Conservation (phyloP, 2,888 invertebrate genomes). For the Pollenia angustigena region DNA sequence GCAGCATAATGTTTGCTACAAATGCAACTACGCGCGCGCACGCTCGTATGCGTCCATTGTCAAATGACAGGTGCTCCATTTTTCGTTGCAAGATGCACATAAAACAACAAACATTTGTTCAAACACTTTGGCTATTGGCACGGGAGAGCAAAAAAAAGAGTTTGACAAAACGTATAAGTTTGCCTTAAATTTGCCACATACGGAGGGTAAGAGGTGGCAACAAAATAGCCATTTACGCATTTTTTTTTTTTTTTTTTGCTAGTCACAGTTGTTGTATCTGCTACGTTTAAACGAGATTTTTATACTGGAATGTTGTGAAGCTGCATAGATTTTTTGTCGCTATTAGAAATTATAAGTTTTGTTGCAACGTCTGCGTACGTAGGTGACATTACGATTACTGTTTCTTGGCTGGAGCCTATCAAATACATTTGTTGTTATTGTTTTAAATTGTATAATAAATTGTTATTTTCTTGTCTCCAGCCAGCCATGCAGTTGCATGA, state of each 20-base stretch:
- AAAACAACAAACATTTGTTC: slow-evolving; percentile 65
- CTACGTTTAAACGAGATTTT: slow-evolving; percentile 66
- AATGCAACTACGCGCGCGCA: slow-evolving; percentile 57
- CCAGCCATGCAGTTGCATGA: background rate
- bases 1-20: slow-evolving; percentile 45
- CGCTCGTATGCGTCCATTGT: slow-evolving; percentile 67
- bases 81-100: slow-evolving; percentile 48
- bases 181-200: background rate
- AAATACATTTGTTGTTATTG: slow-evolving; percentile 37
- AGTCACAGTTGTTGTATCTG: slow-evolving; percentile 28
- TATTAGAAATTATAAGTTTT: slow-evolving; percentile 24
- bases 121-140: slow-evolving; percentile 64
- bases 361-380: slow-evolving; percentile 55
- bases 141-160: slow-evolving; percentile 3
- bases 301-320: slow-evolving; percentile 71
- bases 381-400: slow-evolving; percentile 72
- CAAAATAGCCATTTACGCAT: slow-evolving; percentile 50
- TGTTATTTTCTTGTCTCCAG: slow-evolving; percentile 39
- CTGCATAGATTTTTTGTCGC: slow-evolving; percentile 38
- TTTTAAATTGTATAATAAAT: slow-evolving; percentile 57
- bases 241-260: slow-evolving; percentile 18
- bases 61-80: slow-evolving; percentile 76
- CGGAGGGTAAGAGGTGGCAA: slow-evolving; percentile 11
- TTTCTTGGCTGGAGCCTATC: slow-evolving; percentile 64
- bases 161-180: slow-evolving; percentile 60